Conservation (phyloP, 2,113 vertebrate species). For the Loxodonta africana region DNA sequence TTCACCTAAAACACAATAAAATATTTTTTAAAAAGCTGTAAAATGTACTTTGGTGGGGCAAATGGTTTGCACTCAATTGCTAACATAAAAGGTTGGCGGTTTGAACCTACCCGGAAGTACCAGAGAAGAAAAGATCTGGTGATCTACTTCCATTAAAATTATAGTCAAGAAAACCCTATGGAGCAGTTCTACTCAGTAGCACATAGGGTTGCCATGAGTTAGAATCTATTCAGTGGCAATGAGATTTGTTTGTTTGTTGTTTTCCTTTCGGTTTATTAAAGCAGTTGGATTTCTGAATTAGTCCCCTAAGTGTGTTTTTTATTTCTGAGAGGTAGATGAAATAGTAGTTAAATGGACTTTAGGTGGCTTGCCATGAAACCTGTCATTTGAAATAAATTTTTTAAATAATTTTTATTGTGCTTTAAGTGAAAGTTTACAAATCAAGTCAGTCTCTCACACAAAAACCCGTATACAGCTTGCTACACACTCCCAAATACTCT, state of each 20-base stretch:
- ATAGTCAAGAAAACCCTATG: background rate
- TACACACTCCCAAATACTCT: too few relatives aligned
- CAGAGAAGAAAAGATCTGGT: too few relatives aligned
- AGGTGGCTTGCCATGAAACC: background rate
- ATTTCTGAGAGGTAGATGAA: constrained; percentile 4
- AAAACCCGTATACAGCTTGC: too few relatives aligned
- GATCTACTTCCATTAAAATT: too few relatives aligned
- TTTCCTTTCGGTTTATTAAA: background rate
- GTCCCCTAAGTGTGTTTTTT: constrained; percentile 5
- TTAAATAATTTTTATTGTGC: too few relatives aligned
- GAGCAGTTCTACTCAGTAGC: background rate
- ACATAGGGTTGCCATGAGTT: background rate
- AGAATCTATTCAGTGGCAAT: background rate
- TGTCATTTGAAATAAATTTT: background rate
- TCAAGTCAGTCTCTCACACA: too few relatives aligned
- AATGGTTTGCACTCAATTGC: background rate
- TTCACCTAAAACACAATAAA: background rate
- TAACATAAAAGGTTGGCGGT: background rate
- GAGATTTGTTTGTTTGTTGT: background rate
- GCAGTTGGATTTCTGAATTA: constrained; percentile 32
- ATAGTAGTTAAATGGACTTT: constrained; percentile 20
- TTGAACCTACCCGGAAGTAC: background rate
- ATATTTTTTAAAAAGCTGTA: background rate
- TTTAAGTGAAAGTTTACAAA: too few relatives aligned
- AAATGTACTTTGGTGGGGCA: background rate